A percentile compares a stretch with the other conserved stretches of the same genome.
Evolutionary conservation across 2,797 vertebrate genomes (phyloP).

Genomic region (Nasua narica): DNA sequence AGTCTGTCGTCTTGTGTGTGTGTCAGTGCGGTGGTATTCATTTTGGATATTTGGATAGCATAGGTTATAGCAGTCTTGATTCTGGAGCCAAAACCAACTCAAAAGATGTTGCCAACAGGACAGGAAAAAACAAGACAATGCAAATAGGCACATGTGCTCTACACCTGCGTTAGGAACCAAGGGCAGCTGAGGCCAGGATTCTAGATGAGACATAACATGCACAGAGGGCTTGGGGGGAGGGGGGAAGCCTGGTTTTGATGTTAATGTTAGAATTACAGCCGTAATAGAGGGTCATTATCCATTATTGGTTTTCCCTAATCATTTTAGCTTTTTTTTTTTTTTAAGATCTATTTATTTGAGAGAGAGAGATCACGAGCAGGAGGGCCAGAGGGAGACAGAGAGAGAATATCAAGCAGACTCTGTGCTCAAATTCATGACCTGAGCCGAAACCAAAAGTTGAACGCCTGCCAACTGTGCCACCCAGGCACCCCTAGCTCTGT

Average conservation of each 20-base stretch:
- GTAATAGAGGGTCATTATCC: not conserved
- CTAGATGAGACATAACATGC: not conserved
- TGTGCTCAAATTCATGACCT: not conserved
- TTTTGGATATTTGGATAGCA: not conserved
- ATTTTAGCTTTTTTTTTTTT: not conserved
- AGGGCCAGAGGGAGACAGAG: not conserved
- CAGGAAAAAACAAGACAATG: not conserved
- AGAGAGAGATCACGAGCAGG: not conserved
- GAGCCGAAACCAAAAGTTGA: not conserved
- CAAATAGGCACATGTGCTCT: not conserved
- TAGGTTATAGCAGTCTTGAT: not conserved
- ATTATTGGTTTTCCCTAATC: not conserved
- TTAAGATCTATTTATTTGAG: not conserved
- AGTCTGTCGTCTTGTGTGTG: not conserved
- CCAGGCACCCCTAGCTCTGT: not conserved
- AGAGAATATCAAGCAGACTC: not conserved
- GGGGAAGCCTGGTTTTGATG: not conserved
- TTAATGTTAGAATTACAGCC: not conserved
- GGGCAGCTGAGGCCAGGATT: not conserved
- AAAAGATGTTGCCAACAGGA: not conserved
- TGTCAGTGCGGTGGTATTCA: not conserved
- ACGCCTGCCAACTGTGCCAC: not conserved
- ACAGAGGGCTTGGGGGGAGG: not conserved
- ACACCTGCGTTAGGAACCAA: not conserved
- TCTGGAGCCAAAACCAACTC: not conserved